Evolutionary conservation across 2,797 vertebrate genomes (phyloP).

Genomic region (Jordanella pulchra): DNA sequence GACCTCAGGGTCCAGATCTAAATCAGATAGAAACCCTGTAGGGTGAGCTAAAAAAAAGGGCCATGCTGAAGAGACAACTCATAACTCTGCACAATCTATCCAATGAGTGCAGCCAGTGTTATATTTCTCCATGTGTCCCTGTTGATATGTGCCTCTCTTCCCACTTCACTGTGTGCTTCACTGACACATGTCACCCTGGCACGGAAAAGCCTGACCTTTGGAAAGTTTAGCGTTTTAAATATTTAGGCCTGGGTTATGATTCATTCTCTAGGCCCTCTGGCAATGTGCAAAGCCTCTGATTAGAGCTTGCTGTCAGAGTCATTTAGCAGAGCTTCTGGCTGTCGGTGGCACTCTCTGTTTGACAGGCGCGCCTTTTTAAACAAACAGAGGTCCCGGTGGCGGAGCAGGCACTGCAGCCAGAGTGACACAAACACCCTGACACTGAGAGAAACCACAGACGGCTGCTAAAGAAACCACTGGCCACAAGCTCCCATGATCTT

Average conservation of each 20-base stretch:
- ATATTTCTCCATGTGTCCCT: slow-evolving; percentile 34
- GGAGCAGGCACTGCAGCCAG: slow-evolving; percentile 71
- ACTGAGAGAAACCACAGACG: slow-evolving; percentile 77
- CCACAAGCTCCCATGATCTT: slow-evolving; percentile 59
- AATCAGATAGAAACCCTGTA: not conserved
- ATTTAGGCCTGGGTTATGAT: slow-evolving; percentile 86
- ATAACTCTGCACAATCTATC: slow-evolving; percentile 1
- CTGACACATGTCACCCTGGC: slow-evolving; percentile 76
- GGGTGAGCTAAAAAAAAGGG: not conserved
- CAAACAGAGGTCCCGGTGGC: slow-evolving; percentile 83
- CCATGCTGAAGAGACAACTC: not conserved
- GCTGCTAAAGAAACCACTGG: slow-evolving; percentile 71
- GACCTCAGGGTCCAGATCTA: not conserved
- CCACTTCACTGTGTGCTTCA: slow-evolving; percentile 62
- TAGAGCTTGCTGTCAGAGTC: slow-evolving; percentile 80
- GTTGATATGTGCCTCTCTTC: slow-evolving; percentile 52
- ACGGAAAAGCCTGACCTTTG: slow-evolving; percentile 84
- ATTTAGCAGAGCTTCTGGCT: slow-evolving; percentile 79
- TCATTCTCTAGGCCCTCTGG: slow-evolving; percentile 81
- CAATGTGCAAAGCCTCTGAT: slow-evolving; percentile 83
- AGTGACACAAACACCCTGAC: slow-evolving; percentile 71
- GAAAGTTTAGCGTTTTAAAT: slow-evolving; percentile 88
- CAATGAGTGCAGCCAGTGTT: not conserved
- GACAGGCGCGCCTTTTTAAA: slow-evolving; percentile 84
- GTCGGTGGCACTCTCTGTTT: slow-evolving; percentile 79